Conservation (phyloP, 2,797 vertebrate species). For the Catharus ustulatus region DNA sequence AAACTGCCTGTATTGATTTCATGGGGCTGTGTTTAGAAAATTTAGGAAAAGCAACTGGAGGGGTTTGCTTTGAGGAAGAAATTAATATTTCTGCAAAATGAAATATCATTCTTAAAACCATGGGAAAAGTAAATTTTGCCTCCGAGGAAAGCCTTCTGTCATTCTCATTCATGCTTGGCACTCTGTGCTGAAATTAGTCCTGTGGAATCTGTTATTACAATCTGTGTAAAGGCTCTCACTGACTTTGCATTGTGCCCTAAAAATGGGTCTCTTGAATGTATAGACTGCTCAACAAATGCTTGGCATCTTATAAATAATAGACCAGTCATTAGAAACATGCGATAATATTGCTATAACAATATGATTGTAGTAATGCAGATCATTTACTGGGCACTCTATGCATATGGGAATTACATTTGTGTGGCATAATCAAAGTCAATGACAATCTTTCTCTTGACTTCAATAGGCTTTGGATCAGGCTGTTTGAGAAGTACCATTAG, state of each 20-base stretch:
- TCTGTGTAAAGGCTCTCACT: slow-evolving; percentile 24
- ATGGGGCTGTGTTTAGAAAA: background rate
- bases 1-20: background rate
- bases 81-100: background rate
- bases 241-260: slow-evolving; percentile 32
- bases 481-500: slow-evolving; percentile 36
- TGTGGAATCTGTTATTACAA: slow-evolving; percentile 23
- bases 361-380: slow-evolving; percentile 30
- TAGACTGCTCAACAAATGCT: slow-evolving; percentile 20
- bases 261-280: slow-evolving; percentile 4
- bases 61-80: background rate
- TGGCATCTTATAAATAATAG: slow-evolving; percentile 27
- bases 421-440: slow-evolving; percentile 40
- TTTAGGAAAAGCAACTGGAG: background rate
- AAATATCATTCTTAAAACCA: background rate
- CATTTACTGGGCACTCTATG: slow-evolving; percentile 1
- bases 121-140: background rate
- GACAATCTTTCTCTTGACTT: slow-evolving; percentile 41
- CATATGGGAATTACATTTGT: slow-evolving; percentile 22
- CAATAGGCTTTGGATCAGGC: slow-evolving; percentile 34
- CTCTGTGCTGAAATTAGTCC: slow-evolving; percentile 25
- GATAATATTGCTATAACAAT: slow-evolving; percentile 32
- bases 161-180: background rate
- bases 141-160: background rate
- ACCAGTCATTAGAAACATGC: slow-evolving; percentile 20